Evolutionary conservation across 2,113 vertebrate genomes (phyloP), one percentile per base, ranked within the genome.

Genomic region (Nibea albiflora): DNA sequence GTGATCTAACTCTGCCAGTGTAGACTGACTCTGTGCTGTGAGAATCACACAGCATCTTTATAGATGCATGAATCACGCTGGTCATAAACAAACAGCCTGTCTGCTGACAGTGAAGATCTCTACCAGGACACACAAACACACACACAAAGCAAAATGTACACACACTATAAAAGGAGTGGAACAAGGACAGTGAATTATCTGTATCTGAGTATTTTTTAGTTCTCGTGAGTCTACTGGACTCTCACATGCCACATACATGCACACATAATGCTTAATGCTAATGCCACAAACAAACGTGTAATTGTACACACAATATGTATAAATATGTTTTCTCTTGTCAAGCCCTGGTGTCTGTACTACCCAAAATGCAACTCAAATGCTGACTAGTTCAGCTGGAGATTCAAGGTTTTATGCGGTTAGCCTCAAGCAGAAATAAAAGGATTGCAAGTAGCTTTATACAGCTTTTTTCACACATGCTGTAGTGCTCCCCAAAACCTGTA

Each of bases 151-250:
- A 35, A 35, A 12, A 74, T 11, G 20, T n/a, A 42, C 70, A 73
- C 60, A 52, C 53, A 20, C 76, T 87, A 85, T 85, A 88, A 85
- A 88, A 84, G 90, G 80, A 87, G 77, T 53, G 84, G 75, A 88
- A 85, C 22, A 53, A 71, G 63, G 54, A 70, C 46, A 53, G 5
- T 64, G 68, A 88, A 73, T 80, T 46, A 85, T 88, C 47, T 58
- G 39, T 60, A 77, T 53, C 46, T 56, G 83, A 81, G 47, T 65
- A 31, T 80, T 47, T 50, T 50, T 24, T 39, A 7, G 63, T 79
- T 88, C 86, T 65, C 87, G 76, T 53, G 78, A 82, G 17, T 47
- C 47, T 0, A 65, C 19, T n/a, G 6, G 24, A 46, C 58, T 31
- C 53, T 26, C 61, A 49, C 66, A 75, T 31, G 22, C 24, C 24